Evolutionary conservation across 2,797 vertebrate genomes (phyloP).

Genomic region (Lacerta agilis): DNA sequence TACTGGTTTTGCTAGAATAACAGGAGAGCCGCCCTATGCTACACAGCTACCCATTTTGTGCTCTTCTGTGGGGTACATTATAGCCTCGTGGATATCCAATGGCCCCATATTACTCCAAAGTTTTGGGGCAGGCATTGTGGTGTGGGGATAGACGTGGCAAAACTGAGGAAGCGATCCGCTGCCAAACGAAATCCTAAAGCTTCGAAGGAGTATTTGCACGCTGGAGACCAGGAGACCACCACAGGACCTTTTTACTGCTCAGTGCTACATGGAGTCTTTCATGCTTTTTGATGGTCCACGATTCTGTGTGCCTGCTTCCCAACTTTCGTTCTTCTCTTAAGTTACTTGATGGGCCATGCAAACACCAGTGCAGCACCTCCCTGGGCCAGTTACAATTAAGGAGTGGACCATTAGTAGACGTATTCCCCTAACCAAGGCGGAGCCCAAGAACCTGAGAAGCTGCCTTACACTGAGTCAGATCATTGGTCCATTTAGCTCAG

Average conservation of each 20-base stretch:
- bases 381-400: not conserved
- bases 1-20: not conserved
- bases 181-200: not conserved
- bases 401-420: not conserved
- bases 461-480: too few species aligned
- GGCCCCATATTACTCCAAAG: not conserved
- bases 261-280: not conserved
- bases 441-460: too few species aligned
- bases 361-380: not conserved
- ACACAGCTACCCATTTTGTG: not conserved
- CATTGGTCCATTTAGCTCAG: too few species aligned
- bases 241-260: not conserved
- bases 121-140: not conserved
- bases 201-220: not conserved
- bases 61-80: not conserved
- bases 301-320: not conserved
- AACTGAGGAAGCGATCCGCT: not conserved
- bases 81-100: not conserved
- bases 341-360: too few species aligned
- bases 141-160: not conserved
- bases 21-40: not conserved
- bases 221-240: too few species aligned
- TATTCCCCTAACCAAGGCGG: too few species aligned
- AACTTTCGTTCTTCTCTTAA: not conserved
- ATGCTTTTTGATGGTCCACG: not conserved